Evolutionary conservation across 2,113 vertebrate genomes (phyloP).

Genomic region (Emydocephalus ijimae): DNA sequence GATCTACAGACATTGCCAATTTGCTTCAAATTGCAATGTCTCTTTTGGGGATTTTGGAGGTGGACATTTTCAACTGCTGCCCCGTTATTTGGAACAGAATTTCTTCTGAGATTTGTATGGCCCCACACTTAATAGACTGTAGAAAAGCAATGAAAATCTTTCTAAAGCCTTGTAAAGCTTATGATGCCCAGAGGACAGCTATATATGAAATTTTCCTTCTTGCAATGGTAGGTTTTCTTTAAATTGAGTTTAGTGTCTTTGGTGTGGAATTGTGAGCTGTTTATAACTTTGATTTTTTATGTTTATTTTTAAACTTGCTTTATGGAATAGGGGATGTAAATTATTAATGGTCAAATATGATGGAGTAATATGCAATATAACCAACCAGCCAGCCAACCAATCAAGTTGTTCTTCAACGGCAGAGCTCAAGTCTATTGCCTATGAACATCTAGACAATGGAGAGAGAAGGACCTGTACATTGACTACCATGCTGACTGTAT

Average conservation of each 20-base stretch:
- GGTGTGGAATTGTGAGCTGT: neutral
- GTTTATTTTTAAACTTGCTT: neutral
- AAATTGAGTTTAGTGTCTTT: neutral
- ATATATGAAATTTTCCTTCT: neutral
- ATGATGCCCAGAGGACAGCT: neutral
- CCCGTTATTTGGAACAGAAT: neutral
- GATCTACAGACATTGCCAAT: neutral
- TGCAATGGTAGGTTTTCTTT: neutral
- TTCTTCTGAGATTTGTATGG: neutral
- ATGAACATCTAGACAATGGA: neutral
- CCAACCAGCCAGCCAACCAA: neutral
- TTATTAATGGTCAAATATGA: neutral
- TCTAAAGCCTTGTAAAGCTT: neutral
- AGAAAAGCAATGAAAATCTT: neutral
- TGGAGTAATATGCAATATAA: neutral
- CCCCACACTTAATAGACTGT: neutral
- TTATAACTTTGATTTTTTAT: neutral
- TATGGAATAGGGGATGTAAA: neutral
- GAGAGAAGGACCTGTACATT: too few relatives aligned
- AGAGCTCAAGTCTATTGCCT: neutral
- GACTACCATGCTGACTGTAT: too few relatives aligned
- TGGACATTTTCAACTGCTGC: neutral
- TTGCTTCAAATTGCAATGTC: neutral
- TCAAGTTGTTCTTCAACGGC: neutral
- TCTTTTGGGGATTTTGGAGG: neutral